A percentile compares a stretch with the other conserved stretches of the same genome.
These are phyloP conservation scores for Protonibea diacanthus DNA, from an alignment of 2,797 vertebrate species.

Conservation along the genomic window DNA sequence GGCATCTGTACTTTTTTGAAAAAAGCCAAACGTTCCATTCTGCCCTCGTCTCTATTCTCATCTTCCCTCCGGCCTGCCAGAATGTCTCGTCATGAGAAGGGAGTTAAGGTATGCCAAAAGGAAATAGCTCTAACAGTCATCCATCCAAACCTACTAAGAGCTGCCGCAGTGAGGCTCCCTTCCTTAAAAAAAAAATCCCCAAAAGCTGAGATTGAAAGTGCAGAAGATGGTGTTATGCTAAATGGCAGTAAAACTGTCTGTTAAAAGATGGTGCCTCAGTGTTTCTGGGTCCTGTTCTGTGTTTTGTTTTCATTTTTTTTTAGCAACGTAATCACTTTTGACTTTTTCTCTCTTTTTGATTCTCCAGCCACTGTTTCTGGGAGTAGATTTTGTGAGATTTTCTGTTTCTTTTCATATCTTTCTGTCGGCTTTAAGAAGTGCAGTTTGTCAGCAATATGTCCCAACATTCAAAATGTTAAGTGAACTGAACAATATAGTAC, in stretches of 20 bases:
- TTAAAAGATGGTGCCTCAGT: constrained; percentile 13
- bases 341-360: not conserved
- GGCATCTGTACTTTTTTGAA: constrained; percentile 31
- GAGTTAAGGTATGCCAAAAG: constrained; percentile 63
- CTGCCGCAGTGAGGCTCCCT: constrained; percentile 29
- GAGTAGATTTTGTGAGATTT: too few species aligned
- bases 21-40: constrained; percentile 58
- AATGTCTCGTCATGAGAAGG: constrained; percentile 64
- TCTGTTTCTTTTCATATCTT: not conserved
- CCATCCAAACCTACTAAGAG: constrained; percentile 59
- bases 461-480: too few species aligned
- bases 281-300: not conserved
- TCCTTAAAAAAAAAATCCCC: not conserved
- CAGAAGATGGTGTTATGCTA: constrained; percentile 17
- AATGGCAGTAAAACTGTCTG: constrained; percentile 4
- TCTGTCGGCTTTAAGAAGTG: not conserved
- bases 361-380: too few species aligned
- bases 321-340: not conserved
- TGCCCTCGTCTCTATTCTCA: constrained; percentile 43
- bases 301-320: not conserved
- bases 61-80: constrained; percentile 60
- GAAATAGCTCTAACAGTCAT: constrained; percentile 69
- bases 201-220: constrained; percentile 22
- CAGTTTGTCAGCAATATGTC: too few species aligned
- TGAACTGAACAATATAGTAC: too few species aligned